Conservation (phyloP, 2,113 vertebrate species). For the Malurus elegans region DNA sequence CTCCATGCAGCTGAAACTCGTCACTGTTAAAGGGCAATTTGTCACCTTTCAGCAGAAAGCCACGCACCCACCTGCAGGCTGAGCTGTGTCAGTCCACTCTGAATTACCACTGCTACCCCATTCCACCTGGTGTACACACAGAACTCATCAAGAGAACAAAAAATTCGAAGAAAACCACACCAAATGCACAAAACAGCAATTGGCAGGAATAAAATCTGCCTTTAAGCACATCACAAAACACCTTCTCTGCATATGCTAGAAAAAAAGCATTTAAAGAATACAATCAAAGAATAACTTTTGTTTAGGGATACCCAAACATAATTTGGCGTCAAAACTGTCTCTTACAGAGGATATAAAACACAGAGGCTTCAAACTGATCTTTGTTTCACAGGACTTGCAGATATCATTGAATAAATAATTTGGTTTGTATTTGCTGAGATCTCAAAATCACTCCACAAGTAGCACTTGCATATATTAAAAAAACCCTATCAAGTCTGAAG, state of each 20-base stretch:
- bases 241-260: rapidly evolving
- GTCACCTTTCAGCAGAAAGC: not conserved
- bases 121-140: no score
- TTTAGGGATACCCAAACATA: not conserved
- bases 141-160: not conserved
- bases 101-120: no score
- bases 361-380: not conserved
- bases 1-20: not conserved
- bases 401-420: not conserved
- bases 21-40: not conserved
- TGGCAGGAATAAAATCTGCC: not conserved
- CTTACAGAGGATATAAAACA: not conserved
- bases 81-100: not conserved
- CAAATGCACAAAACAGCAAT: not conserved
- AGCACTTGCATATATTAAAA: not conserved
- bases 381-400: not conserved
- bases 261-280: not conserved
- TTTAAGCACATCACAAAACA: not conserved
- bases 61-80: not conserved
- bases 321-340: not conserved
- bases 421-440: not conserved
- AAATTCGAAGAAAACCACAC: not conserved
- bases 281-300: not conserved
- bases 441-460: not conserved
- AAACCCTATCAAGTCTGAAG: not conserved